Base-by-base conservation (phyloP, 2,797 vertebrate genomes). In the Rhodeus uyekii region DNA sequence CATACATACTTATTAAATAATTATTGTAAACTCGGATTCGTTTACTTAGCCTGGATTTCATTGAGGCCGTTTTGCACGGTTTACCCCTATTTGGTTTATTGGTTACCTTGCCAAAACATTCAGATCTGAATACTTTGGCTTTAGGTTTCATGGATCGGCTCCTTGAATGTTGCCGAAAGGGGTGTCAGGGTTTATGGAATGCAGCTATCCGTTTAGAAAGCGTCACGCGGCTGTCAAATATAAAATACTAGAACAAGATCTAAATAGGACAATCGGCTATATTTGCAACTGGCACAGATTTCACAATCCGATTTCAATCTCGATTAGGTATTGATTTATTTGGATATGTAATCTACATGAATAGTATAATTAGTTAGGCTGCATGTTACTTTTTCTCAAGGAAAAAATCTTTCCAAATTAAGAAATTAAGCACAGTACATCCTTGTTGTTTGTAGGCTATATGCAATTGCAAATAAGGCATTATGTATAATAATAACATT, bases 51-150 rank as follows among this genome's bases (percentile, higher is more conserved):
- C 96, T 98, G 97, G 96, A 95, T 98, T 97, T 96, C 97, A 99
- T 96, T 99, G 96, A 95, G 90, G 92, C 93, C 95, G 96, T 97
- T 97, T 97, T 96, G 96, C 96, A 96, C 89, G 95, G 96, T 97
- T 97, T 97, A 96, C 94, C 94, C 97, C 96, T 97, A 96, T 98
- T 99, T 98, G 93, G 96, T 97, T 98, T 98, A 97, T 97, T 97
- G 98, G 96, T 97, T 96, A 96, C 95, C 95, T 94, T 96, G 96
- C 94, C 95, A 95, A 98, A 98, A 99, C 96, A 97, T 96, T 95
- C 92, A 65, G 95, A 91, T 94, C 90, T 89, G 92, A 96, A 96
- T 93, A 94, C 94, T 95, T 93, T 87, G 89, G 95, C 94, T 94
- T 96, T 95, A 92, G 88, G 92, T 96, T 97, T 96, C 95, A 95